These are phyloP conservation scores for Aspiorhynchus laticeps DNA, from an alignment of 2,113 vertebrate genomes.

Conservation along the genomic window DNA sequence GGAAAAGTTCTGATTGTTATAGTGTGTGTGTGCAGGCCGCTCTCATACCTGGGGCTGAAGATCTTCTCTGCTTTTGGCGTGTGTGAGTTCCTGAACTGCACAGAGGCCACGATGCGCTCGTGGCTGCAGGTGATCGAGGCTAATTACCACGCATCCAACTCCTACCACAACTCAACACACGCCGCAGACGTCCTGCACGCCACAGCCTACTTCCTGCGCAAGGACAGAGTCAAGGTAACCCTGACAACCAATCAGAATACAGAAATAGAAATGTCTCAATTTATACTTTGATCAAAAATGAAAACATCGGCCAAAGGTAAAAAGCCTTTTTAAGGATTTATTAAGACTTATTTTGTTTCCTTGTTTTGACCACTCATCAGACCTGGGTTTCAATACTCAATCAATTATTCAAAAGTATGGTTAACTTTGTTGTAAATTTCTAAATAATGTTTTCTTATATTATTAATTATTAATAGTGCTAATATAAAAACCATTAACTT, in stretches of 20 bases:
- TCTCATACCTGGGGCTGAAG: conserved; percentile 94
- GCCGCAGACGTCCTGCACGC: conserved; percentile 93
- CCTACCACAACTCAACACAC: conserved; percentile 96
- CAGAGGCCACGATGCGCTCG: conserved; percentile 85
- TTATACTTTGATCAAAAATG: not conserved
- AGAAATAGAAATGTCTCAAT: not conserved
- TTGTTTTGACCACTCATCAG: not conserved
- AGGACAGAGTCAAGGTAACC: conserved; percentile 92
- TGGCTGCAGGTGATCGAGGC: conserved; percentile 96
- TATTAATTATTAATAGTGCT: not conserved
- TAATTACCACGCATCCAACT: conserved; percentile 93
- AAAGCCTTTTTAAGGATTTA: not conserved
- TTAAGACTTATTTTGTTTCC: not conserved
- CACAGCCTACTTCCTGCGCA: conserved; percentile 90
- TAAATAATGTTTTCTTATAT: not conserved
- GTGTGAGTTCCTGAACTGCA: conserved; percentile 90
- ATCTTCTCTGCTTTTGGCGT: conserved; percentile 89
- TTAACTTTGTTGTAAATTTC: not conserved
- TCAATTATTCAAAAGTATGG: not conserved
- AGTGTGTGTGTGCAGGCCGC: conserved; percentile 75
- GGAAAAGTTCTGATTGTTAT: not conserved
- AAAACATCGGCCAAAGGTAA: not conserved
- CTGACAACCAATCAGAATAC: not conserved
- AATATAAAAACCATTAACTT: no score
- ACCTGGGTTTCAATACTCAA: not conserved